Percentiles rank a stretch among this genome's conserved stretches.
These are phyloP conservation scores for silkworm (Bombyx mori) DNA, from an alignment of 1,140 invertebrate genomes.

Conservation along the genomic window ASM3026992v2 NC_085127.1:5690501-5691000, in stretches of 20 bases:
- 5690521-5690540: not conserved
- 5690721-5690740: too few relatives aligned
- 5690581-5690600: not conserved
- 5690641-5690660: too few relatives aligned
- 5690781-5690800: too few relatives aligned
- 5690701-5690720: too few relatives aligned
- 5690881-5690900: conserved; percentile 48
- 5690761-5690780: too few relatives aligned
- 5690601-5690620: not conserved
- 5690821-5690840: too few relatives aligned
- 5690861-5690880: not conserved
- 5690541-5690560: not conserved
- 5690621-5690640: too few relatives aligned
- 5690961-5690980: conserved; percentile 98
- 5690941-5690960: conserved; percentile 99
- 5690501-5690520: not conserved
- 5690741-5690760: too few relatives aligned
- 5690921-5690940: conserved; percentile 88
- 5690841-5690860: too few relatives aligned
- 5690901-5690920: conserved; percentile 93
- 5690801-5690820: too few relatives aligned
- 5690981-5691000: conserved; percentile 89
- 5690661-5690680: too few relatives aligned
- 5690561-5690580: not conserved
- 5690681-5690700: too few relatives aligned